These are phyloP conservation scores for Coptotermes formosanus DNA, from an alignment of 1,140 invertebrate species.

Conservation along the genomic window DNA sequence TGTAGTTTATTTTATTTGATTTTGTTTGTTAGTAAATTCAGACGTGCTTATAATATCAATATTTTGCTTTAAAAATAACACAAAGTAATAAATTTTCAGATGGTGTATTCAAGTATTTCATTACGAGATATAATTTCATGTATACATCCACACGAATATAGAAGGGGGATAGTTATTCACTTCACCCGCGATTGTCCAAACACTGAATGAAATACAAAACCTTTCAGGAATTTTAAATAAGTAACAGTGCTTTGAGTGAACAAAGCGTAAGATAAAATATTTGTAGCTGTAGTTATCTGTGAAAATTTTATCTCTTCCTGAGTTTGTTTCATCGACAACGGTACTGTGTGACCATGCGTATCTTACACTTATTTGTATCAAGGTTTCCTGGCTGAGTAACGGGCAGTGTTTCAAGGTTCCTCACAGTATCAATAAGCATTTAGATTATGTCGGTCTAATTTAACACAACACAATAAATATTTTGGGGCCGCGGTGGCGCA, in stretches of 20 bases:
- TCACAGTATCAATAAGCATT: too few relatives aligned
- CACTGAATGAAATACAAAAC: not conserved
- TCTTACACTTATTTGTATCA: too few relatives aligned
- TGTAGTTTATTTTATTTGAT: not conserved
- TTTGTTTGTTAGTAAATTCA: not conserved
- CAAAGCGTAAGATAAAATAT: too few relatives aligned
- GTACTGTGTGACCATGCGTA: too few relatives aligned
- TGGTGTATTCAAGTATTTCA: not conserved
- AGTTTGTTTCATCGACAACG: too few relatives aligned
- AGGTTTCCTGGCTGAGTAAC: too few relatives aligned
- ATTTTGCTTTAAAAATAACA: not conserved
- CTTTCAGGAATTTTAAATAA: not conserved
- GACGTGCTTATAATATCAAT: not conserved
- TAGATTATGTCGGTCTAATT: too few relatives aligned
- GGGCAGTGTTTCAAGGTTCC: too few relatives aligned
- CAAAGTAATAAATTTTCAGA: not conserved
- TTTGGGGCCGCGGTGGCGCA: too few relatives aligned
- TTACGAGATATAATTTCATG: not conserved
- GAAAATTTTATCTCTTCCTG: too few relatives aligned
- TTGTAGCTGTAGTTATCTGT: too few relatives aligned
- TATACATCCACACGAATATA: not conserved
- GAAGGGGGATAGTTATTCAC: not conserved
- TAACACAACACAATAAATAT: too few relatives aligned
- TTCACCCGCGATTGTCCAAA: not conserved
- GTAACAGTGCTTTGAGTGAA: not conserved